Conservation (phyloP, 2,888 invertebrate genomes). For the Drosophila pegasa region DNA sequence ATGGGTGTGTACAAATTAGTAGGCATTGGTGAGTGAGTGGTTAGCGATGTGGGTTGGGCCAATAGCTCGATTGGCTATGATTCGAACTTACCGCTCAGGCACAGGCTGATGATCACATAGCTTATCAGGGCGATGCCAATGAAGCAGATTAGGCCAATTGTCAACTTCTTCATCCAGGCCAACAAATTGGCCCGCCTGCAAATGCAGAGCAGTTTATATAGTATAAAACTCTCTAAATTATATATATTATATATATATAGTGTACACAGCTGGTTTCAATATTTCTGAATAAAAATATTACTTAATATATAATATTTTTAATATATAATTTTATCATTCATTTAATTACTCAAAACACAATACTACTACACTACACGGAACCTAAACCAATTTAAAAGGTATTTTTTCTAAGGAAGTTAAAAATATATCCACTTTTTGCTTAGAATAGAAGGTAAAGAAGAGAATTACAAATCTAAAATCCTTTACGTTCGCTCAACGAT, state of each 20-base stretch:
- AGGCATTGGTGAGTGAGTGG: constrained; percentile 40
- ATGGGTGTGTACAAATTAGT: constrained; percentile 22
- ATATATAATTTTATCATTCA: too few relatives aligned
- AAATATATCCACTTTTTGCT: too few relatives aligned
- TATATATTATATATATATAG: neutral
- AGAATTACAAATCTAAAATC: too few relatives aligned
- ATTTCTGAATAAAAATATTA: too few relatives aligned
- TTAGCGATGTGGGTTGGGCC: constrained; percentile 24
- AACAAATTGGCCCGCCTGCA: constrained; percentile 80
- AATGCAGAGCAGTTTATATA: neutral
- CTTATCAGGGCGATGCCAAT: constrained; percentile 82
- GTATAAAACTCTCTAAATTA: neutral
- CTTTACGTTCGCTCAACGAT: too few relatives aligned
- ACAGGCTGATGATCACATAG: constrained; percentile 83
- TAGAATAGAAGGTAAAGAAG: too few relatives aligned
- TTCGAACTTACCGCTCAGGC: constrained; percentile 82
- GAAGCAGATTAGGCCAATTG: constrained; percentile 83
- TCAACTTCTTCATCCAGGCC: constrained; percentile 84
- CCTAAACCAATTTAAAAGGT: too few relatives aligned
- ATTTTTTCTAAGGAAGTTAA: too few relatives aligned
- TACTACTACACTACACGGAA: too few relatives aligned
- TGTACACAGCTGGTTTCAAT: too few relatives aligned
- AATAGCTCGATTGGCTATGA: constrained; percentile 4
- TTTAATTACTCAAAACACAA: too few relatives aligned
- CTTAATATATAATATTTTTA: too few relatives aligned